A percentile compares a stretch with the other conserved stretches of the same genome.
These are phyloP conservation scores for Drosophila tani DNA, from an alignment of 1,140 invertebrate genomes.

Conservation along the genomic window DNA sequence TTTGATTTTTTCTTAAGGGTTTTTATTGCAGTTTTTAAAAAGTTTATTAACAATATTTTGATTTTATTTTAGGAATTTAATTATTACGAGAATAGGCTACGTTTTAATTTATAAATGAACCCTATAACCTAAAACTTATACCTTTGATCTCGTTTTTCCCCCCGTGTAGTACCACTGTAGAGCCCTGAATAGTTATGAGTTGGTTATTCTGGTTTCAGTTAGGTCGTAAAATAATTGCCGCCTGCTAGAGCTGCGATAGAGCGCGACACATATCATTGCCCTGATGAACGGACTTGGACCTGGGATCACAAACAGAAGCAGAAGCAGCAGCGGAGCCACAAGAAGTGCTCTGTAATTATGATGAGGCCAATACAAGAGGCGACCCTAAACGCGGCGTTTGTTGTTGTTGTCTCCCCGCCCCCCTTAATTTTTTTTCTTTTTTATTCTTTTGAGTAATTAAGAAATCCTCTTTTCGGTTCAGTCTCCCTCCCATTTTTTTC, in stretches of 20 bases:
- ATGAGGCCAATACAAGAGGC: conserved; percentile 81
- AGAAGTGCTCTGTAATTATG: conserved; percentile 77
- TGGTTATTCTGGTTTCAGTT: conserved; percentile 64
- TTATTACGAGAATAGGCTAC: too few relatives aligned
- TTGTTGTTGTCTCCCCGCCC: conserved; percentile 48
- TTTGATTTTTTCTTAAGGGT: too few relatives aligned
- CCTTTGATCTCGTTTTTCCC: background rate
- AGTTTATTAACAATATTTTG: too few relatives aligned
- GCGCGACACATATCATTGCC: conserved; percentile 79
- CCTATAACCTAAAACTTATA: background rate
- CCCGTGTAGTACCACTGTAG: conserved; percentile 9
- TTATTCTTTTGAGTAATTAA: conserved; percentile 67
- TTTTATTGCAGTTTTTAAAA: too few relatives aligned
- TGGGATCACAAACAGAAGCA: conserved; percentile 46
- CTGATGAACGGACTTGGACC: conserved; percentile 48
- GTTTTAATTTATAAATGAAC: too few relatives aligned
- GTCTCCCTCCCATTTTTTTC: conserved; percentile 23
- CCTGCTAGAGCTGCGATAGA: conserved; percentile 65
- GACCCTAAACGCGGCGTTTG: conserved; percentile 70
- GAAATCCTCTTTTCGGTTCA: conserved; percentile 74
- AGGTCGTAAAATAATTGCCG: conserved; percentile 79
- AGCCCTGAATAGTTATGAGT: conserved; percentile 54
- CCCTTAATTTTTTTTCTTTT: conserved; percentile 23
- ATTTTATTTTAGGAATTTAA: too few relatives aligned
- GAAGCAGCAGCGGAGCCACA: conserved; percentile 15